A percentile compares a stretch with the other conserved stretches of the same genome.
Conservation (phyloP, 2,797 vertebrate genomes). For the Cyclura pinguis region DNA sequence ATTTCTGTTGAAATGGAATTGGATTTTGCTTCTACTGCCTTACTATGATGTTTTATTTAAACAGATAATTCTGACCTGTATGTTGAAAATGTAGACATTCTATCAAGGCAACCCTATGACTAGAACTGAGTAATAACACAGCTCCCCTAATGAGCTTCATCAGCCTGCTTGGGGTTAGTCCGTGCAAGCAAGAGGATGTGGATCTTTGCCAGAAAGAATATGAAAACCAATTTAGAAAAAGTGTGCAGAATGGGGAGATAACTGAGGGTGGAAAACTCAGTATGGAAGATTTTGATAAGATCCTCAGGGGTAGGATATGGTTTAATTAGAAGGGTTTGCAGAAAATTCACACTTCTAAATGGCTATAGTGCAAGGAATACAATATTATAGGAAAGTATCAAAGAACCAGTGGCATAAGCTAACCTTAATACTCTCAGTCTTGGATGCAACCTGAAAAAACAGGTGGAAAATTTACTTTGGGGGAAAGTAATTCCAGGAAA, state of each 20-base stretch:
- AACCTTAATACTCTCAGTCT: not conserved
- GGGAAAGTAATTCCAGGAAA: too few species aligned
- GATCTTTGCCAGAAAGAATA: slow-evolving; percentile 12
- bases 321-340: slow-evolving; percentile 34
- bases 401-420: not conserved
- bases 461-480: not conserved
- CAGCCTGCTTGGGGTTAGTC: slow-evolving; percentile 26
- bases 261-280: not conserved
- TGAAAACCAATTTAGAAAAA: slow-evolving; percentile 13
- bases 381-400: slow-evolving; percentile 16
- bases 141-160: slow-evolving; percentile 1
- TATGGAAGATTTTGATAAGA: slow-evolving; percentile 9
- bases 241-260: not conserved
- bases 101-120: not conserved
- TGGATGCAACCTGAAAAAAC: not conserved
- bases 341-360: slow-evolving; percentile 15
- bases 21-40: not conserved
- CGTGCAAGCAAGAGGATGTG: not conserved
- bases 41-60: slow-evolving; percentile 16
- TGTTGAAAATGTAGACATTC: slow-evolving; percentile 25
- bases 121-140: slow-evolving; percentile 14
- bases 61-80: not conserved
- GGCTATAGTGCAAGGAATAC: not conserved
- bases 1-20: not conserved
- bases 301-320: slow-evolving; percentile 16